Conservation (phyloP, 2,797 vertebrate species). For the Chromis chromis region DNA sequence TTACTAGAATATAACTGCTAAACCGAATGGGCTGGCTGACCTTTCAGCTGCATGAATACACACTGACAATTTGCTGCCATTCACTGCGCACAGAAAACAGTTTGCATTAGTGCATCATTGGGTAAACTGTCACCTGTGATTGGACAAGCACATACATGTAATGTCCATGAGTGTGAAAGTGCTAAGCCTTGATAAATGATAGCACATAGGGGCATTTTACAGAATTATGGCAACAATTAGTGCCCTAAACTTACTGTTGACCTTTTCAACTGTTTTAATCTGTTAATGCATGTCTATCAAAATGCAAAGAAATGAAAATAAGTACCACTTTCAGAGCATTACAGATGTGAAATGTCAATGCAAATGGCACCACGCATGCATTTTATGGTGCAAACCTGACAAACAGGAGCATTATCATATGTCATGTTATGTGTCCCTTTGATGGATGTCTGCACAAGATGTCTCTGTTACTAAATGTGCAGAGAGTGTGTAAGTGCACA, state of each 20-base stretch:
- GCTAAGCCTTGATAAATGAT: background rate
- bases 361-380: background rate
- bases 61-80: conserved; percentile 12
- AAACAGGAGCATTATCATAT: background rate
- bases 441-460: conserved; percentile 23
- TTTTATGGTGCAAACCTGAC: background rate
- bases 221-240: background rate
- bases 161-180: background rate
- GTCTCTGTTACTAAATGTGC: conserved; percentile 16
- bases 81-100: background rate
- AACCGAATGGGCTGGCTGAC: conserved; percentile 16
- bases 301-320: background rate
- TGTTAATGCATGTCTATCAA: conserved; percentile 6
- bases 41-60: conserved; percentile 4
- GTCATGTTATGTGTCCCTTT: conserved; percentile 23
- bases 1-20: conserved; percentile 13
- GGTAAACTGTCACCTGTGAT: background rate
- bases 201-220: background rate
- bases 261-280: background rate
- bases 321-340: too few species aligned
- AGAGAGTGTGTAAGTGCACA: background rate
- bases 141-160: background rate
- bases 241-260: too few species aligned
- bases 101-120: background rate
- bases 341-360: background rate